phyloP scores from a whole-genome alignment of 1,140 invertebrate species.

The Ooceraea biroi region DNA sequence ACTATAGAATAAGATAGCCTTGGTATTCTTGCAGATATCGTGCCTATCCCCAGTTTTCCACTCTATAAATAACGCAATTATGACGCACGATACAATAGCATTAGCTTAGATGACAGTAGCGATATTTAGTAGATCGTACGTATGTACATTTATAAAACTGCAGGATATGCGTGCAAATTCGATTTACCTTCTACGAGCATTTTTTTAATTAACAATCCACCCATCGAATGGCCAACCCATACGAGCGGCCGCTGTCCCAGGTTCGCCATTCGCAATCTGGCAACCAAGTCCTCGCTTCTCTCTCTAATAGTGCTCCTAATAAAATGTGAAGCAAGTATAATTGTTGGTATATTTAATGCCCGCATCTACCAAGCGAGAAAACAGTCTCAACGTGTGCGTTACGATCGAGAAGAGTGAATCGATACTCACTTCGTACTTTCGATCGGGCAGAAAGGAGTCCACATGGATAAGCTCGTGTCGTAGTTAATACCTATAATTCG shows the following conservation, averaged over 20 bases:
- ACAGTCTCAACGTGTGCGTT: no score
- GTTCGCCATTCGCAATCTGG: constrained; percentile 89
- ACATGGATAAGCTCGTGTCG: constrained; percentile 89
- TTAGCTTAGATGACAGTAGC: not conserved
- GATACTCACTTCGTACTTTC: constrained; percentile 85
- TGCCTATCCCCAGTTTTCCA: constrained; percentile 85
- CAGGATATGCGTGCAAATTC: constrained; percentile 66
- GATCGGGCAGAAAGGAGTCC: constrained; percentile 87
- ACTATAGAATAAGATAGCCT: constrained; percentile 92
- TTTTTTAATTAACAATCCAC: constrained; percentile 93
- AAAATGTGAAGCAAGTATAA: constrained; percentile 7
- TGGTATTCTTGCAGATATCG: constrained; percentile 89
- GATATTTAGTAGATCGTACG: constrained; percentile 1
- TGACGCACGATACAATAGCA: not conserved
- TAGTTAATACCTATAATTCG: constrained; percentile 90
- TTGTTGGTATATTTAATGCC: constrained; percentile 12
- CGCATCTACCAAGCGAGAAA: not conserved
- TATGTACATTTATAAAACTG: not conserved
- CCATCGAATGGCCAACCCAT: constrained; percentile 95
- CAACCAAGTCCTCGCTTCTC: constrained; percentile 88
- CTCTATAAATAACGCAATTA: constrained; percentile 78
- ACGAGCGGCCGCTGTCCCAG: constrained; percentile 91
- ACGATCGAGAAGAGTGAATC: not conserved
- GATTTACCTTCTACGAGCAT: constrained; percentile 88
- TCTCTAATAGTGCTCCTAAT: constrained; percentile 86